phyloP scores from a whole-genome alignment of 2,888 invertebrate genomes.

The Habrosyne pyritoides region DNA sequence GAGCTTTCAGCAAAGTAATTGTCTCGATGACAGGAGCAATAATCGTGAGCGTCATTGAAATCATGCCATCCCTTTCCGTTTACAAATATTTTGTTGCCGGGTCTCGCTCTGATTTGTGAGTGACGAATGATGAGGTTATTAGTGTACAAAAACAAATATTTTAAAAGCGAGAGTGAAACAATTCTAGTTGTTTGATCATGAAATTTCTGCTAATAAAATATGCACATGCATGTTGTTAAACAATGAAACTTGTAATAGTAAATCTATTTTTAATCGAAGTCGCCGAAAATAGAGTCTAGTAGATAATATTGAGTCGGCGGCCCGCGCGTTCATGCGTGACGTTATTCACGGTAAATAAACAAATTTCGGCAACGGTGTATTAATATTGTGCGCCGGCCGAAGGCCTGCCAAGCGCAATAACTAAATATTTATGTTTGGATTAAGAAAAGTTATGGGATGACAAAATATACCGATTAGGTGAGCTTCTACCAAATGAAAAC shows the following conservation, averaged over 20 bases:
- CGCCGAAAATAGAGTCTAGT: background rate
- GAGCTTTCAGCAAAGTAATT: constrained; percentile 12
- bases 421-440: background rate
- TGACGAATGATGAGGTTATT: background rate
- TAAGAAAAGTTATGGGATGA: background rate
- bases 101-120: background rate
- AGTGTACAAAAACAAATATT: background rate
- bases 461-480: too few relatives aligned
- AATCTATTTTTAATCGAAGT: background rate
- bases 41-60: constrained; percentile 9
- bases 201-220: background rate
- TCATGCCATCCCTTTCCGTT: background rate
- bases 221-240: background rate
- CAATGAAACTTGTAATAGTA: background rate
- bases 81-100: background rate
- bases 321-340: background rate
- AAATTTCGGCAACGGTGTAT: background rate
- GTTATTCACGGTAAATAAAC: background rate
- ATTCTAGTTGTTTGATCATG: background rate
- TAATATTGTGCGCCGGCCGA: background rate
- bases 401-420: too few relatives aligned
- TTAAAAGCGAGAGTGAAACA: background rate
- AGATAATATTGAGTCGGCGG: background rate
- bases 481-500: too few relatives aligned
- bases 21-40: constrained; percentile 22